These are phyloP conservation scores for Trichopria drosophilae DNA, from an alignment of 2,888 invertebrate species.

Conservation along the genomic window DNA sequence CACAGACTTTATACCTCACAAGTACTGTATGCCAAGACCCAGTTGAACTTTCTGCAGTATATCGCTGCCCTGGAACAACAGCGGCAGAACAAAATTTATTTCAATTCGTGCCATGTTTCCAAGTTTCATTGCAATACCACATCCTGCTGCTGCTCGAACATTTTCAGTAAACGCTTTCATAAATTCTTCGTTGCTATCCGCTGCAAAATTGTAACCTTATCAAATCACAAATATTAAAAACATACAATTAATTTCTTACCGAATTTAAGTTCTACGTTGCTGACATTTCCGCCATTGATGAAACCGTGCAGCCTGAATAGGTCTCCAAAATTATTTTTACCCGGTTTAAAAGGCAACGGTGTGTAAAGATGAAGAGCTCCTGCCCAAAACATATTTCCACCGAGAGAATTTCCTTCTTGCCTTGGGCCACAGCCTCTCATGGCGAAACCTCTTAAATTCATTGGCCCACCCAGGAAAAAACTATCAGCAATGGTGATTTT, in stretches of 20 bases:
- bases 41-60: slow-evolving; percentile 76
- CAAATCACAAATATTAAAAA: slow-evolving; percentile 2
- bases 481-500: slow-evolving; percentile 69
- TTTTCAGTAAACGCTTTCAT: slow-evolving; percentile 60
- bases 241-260: slow-evolving; percentile 50
- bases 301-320: slow-evolving; percentile 88
- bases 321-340: slow-evolving; percentile 78
- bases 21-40: slow-evolving; percentile 80
- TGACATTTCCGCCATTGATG: slow-evolving; percentile 84
- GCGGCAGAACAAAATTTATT: slow-evolving; percentile 89
- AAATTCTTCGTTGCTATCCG: slow-evolving; percentile 54
- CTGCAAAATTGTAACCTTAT: slow-evolving; percentile 48
- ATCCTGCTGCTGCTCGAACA: slow-evolving; percentile 76
- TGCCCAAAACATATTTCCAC: slow-evolving; percentile 83
- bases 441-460: slow-evolving; percentile 84
- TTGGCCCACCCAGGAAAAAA: slow-evolving; percentile 88
- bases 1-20: no score
- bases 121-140: slow-evolving; percentile 81
- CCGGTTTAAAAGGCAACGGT: slow-evolving; percentile 85
- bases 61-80: slow-evolving; percentile 69
- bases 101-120: slow-evolving; percentile 88
- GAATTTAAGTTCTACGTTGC: slow-evolving; percentile 60
- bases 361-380: slow-evolving; percentile 84
- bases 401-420: slow-evolving; percentile 73
- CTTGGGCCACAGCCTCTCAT: slow-evolving; percentile 87